Evolutionary conservation across 2,797 vertebrate genomes (phyloP).

Genomic region (Diplodus sargus): DNA sequence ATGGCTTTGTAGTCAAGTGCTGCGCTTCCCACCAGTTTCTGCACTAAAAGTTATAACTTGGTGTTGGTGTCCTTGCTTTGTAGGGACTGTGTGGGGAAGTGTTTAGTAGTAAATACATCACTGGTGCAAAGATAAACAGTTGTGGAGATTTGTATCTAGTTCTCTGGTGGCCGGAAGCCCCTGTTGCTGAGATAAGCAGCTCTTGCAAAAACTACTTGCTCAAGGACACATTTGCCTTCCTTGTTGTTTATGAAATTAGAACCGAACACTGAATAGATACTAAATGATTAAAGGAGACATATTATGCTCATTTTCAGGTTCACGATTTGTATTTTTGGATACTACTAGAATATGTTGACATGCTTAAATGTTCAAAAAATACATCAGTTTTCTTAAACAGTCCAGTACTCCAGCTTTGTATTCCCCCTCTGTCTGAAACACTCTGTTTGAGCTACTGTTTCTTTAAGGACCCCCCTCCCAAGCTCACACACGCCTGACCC

Average conservation of each 20-base stretch:
- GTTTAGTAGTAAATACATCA: constrained; percentile 14
- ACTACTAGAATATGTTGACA: too few relatives aligned
- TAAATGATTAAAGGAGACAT: not conserved
- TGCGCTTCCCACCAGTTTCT: constrained; percentile 32
- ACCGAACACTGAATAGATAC: constrained; percentile 3
- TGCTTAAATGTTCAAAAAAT: too few relatives aligned
- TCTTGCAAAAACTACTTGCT: constrained; percentile 43
- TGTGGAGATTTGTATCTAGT: constrained; percentile 49
- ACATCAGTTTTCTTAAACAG: too few relatives aligned
- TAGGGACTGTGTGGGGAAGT: not conserved
- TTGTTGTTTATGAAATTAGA: constrained; percentile 7
- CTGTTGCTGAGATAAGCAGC: constrained; percentile 51
- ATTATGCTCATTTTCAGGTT: too few relatives aligned
- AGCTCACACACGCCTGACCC: too few relatives aligned
- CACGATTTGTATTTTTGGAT: too few relatives aligned
- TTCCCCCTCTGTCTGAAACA: too few relatives aligned
- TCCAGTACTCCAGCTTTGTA: too few relatives aligned
- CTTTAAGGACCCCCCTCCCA: too few relatives aligned
- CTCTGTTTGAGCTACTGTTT: too few relatives aligned
- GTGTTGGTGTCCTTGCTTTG: constrained; percentile 41
- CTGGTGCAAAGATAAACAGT: constrained; percentile 22
- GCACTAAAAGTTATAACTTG: constrained; percentile 31
- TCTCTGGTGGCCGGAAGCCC: constrained; percentile 60
- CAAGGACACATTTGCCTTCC: constrained; percentile 26
- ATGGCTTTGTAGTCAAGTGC: constrained; percentile 12